These are phyloP conservation scores for Euplexia lucipara DNA, from an alignment of 2,888 invertebrate species.

Conservation along the genomic window DNA sequence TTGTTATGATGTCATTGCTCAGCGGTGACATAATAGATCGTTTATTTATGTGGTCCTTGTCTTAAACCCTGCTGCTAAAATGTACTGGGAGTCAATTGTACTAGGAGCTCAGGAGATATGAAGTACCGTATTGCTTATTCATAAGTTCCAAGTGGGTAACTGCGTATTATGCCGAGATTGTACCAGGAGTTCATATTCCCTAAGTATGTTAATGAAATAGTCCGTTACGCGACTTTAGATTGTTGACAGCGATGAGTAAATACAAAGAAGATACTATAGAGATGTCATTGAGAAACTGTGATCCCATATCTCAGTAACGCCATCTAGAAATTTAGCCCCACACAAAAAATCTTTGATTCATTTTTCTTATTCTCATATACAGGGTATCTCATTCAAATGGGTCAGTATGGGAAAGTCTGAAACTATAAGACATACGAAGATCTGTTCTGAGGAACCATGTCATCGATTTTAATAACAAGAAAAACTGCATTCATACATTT, in stretches of 20 bases:
- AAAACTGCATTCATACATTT: too few species aligned
- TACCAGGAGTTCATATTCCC: constrained; percentile 31
- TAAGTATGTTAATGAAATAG: constrained; percentile 1
- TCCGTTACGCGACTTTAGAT: not conserved
- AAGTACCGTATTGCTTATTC: constrained; percentile 29
- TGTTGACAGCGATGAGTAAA: not conserved
- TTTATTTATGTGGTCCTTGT: constrained; percentile 43
- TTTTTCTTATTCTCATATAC: too few species aligned
- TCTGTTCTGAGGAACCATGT: too few species aligned
- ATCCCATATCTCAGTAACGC: too few species aligned
- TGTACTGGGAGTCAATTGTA: constrained; percentile 36
- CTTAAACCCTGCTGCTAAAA: constrained; percentile 26
- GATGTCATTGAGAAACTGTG: not conserved
- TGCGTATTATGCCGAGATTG: constrained; percentile 11
- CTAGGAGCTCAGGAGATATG: constrained; percentile 36
- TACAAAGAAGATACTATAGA: not conserved
- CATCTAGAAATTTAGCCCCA: too few species aligned
- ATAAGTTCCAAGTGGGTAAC: constrained; percentile 26
- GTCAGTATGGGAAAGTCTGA: too few species aligned
- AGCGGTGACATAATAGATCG: constrained; percentile 43
- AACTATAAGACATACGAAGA: too few species aligned
- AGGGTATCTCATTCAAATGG: too few species aligned
- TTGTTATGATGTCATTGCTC: constrained; percentile 55
- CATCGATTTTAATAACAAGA: too few species aligned
- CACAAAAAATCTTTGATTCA: too few species aligned